Evolutionary conservation across 2,888 invertebrate species (phyloP).

Genomic region (Caenorhabditis sulstoni): DNA sequence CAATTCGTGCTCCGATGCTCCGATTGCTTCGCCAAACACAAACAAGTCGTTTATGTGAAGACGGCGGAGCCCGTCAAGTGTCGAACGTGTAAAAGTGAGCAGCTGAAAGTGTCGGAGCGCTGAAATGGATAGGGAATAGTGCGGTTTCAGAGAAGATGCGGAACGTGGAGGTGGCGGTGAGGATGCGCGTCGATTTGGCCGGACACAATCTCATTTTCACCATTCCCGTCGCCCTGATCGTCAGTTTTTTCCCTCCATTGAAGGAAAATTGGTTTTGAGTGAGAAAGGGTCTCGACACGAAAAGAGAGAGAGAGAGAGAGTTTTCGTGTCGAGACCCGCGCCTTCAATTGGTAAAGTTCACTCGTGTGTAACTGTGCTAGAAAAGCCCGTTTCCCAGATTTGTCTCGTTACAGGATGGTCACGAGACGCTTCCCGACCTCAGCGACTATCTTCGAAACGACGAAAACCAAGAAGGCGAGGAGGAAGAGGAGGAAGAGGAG

Average conservation of each 20-base stretch:
- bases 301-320: too few relatives aligned
- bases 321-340: too few relatives aligned
- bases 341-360: too few relatives aligned
- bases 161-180: slow-evolving; percentile 8
- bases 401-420: not conserved
- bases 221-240: not conserved
- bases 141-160: slow-evolving; percentile 5
- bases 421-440: slow-evolving; percentile 3
- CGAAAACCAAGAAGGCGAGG: too few relatives aligned
- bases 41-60: not conserved
- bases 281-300: too few relatives aligned
- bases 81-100: not conserved
- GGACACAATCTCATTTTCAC: slow-evolving; percentile 13
- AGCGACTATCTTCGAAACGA: not conserved
- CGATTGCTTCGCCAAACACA: not conserved
- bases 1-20: slow-evolving; percentile 5
- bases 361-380: too few relatives aligned
- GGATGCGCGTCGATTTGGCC: slow-evolving; percentile 2
- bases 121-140: too few relatives aligned
- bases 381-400: not conserved
- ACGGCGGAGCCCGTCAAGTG: not conserved
- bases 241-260: too few relatives aligned
- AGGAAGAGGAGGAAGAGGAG: not conserved
- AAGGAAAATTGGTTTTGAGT: not conserved
- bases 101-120: too few relatives aligned